These are phyloP conservation scores for Chelidonichthys spinosus DNA, from an alignment of 2,797 vertebrate species.

Conservation along the genomic window DNA sequence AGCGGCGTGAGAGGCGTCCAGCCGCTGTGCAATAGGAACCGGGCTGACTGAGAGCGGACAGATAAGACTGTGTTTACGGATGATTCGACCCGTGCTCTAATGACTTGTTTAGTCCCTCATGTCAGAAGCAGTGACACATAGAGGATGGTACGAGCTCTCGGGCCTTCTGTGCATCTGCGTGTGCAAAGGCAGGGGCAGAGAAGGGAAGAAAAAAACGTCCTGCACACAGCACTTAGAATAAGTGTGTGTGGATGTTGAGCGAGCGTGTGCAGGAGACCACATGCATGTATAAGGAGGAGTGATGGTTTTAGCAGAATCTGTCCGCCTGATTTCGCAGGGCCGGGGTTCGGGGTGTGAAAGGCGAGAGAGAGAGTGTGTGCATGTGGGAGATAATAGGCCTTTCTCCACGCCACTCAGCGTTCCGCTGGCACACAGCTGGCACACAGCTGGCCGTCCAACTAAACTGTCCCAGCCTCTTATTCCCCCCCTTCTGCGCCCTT, in stretches of 20 bases:
- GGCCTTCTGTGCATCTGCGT: slow-evolving; percentile 35
- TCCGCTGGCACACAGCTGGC: slow-evolving; percentile 82
- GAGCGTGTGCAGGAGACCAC: slow-evolving; percentile 56
- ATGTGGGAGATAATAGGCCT: slow-evolving; percentile 81
- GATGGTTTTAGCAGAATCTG: slow-evolving; percentile 77
- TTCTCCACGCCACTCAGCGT: slow-evolving; percentile 79
- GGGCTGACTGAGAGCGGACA: slow-evolving; percentile 71
- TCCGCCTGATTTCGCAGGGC: slow-evolving; percentile 72
- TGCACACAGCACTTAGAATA: slow-evolving; percentile 36
- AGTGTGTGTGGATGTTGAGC: slow-evolving; percentile 33
- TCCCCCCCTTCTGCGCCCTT: slow-evolving; percentile 28
- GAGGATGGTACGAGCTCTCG: slow-evolving; percentile 63
- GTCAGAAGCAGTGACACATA: slow-evolving; percentile 77
- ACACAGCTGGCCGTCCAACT: slow-evolving; percentile 80
- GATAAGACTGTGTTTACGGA: slow-evolving; percentile 74
- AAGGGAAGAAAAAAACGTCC: slow-evolving; percentile 48
- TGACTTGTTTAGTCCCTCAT: slow-evolving; percentile 79
- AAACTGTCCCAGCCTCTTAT: slow-evolving; percentile 50
- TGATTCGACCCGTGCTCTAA: slow-evolving; percentile 75
- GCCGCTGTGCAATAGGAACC: slow-evolving; percentile 52
- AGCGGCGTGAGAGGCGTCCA: slow-evolving; percentile 70
- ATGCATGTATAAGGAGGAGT: slow-evolving; percentile 68
- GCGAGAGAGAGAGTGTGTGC: slow-evolving; percentile 70
- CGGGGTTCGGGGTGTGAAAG: slow-evolving; percentile 69
- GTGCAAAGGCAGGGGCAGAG: slow-evolving; percentile 36